These are phyloP conservation scores for Ophion ellenae DNA, from an alignment of 2,888 invertebrate species.

Conservation along the genomic window DNA sequence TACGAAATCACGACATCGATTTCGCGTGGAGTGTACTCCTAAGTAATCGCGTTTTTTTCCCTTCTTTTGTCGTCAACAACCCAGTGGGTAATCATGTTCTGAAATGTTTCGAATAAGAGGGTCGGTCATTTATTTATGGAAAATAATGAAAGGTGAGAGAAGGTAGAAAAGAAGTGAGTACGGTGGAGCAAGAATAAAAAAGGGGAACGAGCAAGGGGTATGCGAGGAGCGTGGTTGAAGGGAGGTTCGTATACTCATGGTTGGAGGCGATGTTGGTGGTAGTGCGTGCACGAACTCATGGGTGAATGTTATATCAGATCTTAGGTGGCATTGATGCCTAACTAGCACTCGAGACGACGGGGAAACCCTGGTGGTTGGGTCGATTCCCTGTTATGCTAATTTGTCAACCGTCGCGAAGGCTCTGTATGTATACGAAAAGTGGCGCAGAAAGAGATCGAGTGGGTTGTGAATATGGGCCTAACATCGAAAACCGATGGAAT, in stretches of 20 bases:
- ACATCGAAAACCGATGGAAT: conserved; percentile 34
- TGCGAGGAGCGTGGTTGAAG: conserved; percentile 26
- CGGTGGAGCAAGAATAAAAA: conserved; percentile 44
- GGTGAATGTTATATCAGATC: conserved; percentile 73
- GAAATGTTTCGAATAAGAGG: conserved; percentile 37
- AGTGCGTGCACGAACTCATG: conserved; percentile 13
- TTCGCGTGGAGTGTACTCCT: not conserved
- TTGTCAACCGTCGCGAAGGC: conserved; percentile 79
- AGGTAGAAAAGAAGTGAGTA: conserved; percentile 13
- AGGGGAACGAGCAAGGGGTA: conserved; percentile 6
- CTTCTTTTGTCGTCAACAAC: conserved; percentile 15
- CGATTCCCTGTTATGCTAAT: conserved; percentile 83
- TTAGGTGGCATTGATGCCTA: conserved; percentile 79
- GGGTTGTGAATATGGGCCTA: not conserved
- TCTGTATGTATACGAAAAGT: conserved; percentile 43
- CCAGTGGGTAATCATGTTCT: conserved; percentile 29
- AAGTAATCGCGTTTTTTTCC: conserved; percentile 7
- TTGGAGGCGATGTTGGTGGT: conserved; percentile 14
- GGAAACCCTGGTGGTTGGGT: conserved; percentile 76
- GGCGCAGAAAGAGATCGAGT: conserved; percentile 30
- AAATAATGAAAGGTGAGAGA: conserved; percentile 54
- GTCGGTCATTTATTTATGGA: conserved; percentile 55
- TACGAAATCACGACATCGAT: not conserved
- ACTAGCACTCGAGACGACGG: conserved; percentile 81
- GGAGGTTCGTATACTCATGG: conserved; percentile 48